These are phyloP conservation scores for Strigamia maritima DNA, from an alignment of 2,888 invertebrate genomes.

Conservation along the genomic window DNA sequence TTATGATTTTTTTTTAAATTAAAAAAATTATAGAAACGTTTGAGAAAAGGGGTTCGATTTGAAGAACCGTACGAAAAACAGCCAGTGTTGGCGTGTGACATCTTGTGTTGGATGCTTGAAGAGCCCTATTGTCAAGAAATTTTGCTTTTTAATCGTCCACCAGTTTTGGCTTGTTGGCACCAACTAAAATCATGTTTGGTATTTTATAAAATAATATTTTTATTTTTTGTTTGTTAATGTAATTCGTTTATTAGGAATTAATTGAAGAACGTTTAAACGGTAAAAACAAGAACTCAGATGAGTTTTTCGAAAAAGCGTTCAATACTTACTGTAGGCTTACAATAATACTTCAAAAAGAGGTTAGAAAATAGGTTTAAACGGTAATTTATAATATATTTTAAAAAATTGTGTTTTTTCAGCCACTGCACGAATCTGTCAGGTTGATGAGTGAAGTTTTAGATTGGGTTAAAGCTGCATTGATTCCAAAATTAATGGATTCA, in stretches of 20 bases:
- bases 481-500: neutral
- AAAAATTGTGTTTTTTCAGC: neutral
- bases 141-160: neutral
- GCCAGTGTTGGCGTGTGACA: constrained; percentile 16
- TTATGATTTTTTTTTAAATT: neutral
- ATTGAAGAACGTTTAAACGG: neutral
- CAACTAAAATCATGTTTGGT: neutral
- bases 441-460: neutral
- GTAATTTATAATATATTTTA: neutral
- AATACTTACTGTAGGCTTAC: constrained; percentile 1
- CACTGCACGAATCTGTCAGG: neutral
- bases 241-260: neutral
- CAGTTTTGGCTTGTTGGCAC: neutral
- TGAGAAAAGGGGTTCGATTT: constrained; percentile 3
- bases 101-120: constrained; percentile 24
- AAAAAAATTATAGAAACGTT: neutral
- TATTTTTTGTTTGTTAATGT: neutral
- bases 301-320: neutral
- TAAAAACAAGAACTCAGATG: neutral
- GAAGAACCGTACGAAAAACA: neutral
- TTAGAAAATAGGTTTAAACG: neutral
- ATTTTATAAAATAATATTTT: neutral
- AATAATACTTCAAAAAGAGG: neutral
- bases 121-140: neutral
- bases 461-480: neutral